phyloP scores from a whole-genome alignment of 2,888 invertebrate genomes.

The Parelbella ahira region DNA sequence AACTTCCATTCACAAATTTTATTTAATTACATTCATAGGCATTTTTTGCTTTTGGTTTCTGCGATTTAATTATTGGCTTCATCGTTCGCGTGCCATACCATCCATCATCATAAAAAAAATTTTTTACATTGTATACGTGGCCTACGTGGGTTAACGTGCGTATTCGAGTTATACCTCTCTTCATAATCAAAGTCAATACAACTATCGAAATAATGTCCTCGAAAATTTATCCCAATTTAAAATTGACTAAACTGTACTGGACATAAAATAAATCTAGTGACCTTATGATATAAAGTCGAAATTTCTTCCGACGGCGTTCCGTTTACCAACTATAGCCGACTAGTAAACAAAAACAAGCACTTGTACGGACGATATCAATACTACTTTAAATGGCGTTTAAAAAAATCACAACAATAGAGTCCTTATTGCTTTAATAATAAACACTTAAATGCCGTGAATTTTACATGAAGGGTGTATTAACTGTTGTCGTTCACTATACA shows the following conservation, averaged over 20 bases:
- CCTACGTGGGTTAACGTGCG: conserved; percentile 51
- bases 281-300: conserved; percentile 16
- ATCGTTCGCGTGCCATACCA: too few species aligned
- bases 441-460: conserved; percentile 14
- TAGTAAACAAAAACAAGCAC: conserved; percentile 34
- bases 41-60: too few species aligned
- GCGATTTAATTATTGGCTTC: too few species aligned
- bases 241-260: conserved; percentile 26
- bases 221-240: conserved; percentile 27
- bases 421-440: conserved; percentile 1
- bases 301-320: conserved; percentile 10
- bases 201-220: conserved; percentile 36
- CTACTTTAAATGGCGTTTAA: conserved; percentile 6
- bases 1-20: too few species aligned
- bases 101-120: too few species aligned
- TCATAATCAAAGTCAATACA: conserved; percentile 33
- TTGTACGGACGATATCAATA: conserved; percentile 19
- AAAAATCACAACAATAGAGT: conserved; percentile 16
- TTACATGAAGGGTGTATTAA: background rate
- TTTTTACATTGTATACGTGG: too few species aligned
- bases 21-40: too few species aligned
- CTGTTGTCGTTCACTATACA: conserved; percentile 21
- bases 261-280: conserved; percentile 14
- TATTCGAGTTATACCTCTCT: conserved; percentile 27
- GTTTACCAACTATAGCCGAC: conserved; percentile 22